Percentiles rank a stretch among this genome's conserved stretches.
Evolutionary conservation across 2,888 invertebrate species (phyloP).

Genomic region (Drosophila bunnanda): DNA sequence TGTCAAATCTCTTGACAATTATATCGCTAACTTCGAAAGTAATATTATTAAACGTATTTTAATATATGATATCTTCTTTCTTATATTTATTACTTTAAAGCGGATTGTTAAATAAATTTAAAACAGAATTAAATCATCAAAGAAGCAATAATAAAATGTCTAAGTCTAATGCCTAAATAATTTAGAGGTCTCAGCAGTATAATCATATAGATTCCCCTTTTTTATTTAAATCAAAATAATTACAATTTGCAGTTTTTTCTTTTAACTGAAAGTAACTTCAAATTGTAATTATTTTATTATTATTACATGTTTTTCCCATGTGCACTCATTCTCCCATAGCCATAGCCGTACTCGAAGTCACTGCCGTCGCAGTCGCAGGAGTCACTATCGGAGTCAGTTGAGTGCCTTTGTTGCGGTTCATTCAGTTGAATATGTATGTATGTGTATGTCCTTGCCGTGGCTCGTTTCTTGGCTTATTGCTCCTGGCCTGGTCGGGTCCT

Average conservation of each 20-base stretch:
- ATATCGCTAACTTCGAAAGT: neutral
- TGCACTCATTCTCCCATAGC: constrained; percentile 18
- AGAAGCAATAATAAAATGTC: too few relatives aligned
- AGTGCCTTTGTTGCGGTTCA: constrained; percentile 70
- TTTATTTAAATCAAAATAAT: neutral
- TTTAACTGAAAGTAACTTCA: too few relatives aligned
- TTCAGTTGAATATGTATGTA: constrained; percentile 54
- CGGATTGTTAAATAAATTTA: neutral
- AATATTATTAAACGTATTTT: neutral
- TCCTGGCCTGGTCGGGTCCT: constrained; percentile 11
- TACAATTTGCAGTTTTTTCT: neutral
- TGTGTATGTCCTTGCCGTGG: constrained; percentile 37
- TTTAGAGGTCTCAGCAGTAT: neutral
- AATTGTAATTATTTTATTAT: constrained; percentile 2
- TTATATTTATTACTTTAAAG: neutral
- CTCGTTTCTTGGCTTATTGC: constrained; percentile 22
- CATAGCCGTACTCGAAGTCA: constrained; percentile 4
- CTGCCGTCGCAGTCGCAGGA: constrained; percentile 6
- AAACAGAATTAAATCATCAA: neutral
- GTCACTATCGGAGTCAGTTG: constrained; percentile 42
- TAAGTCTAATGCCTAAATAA: too few relatives aligned
- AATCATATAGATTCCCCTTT: neutral
- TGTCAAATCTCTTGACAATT: neutral
- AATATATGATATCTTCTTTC: neutral
- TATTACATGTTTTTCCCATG: neutral